Base-by-base conservation (phyloP, 1,140 invertebrate genomes). In the Drosophila mayri region DNA sequence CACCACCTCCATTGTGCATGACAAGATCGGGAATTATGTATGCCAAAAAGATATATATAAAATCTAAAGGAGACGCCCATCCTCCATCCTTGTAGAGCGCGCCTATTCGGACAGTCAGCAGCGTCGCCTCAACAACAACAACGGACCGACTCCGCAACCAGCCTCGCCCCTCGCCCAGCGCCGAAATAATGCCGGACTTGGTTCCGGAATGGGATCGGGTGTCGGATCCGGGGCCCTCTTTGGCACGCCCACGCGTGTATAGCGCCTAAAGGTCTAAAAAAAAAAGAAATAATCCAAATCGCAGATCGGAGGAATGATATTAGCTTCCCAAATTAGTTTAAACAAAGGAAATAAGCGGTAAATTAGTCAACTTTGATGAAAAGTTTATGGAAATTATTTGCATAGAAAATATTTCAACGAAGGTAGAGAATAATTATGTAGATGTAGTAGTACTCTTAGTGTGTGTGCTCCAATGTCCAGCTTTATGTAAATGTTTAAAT, bases 51-150 rank as follows among this genome's bases (percentile, higher is more conserved):
- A 55, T 35, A 62, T 62, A 54, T 22, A 32, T 61, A 58, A 30
- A 25, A 25, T 25, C 25, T 25, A 25, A 63, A 37, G 40, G 40
- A 60, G 35, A 65, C 43, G 11, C 57, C 57, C 49, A 60, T 18
- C 18, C 18, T 25, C 2, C 7, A 43, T 4, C 10, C 32, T 75
- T 79, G 35, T 77, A 92, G 91, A 92, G 49, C 91, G 91, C 46
- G 91, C 91, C 68, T 91, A 88, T 71, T 92, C 91, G 49, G 91
- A 92, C 60, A 91, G 90, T 38, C 91, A 92, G 68, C 91, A 92
- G 47, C 80, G 91, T 47, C 84, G 86, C 18, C 67, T 88, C 54
- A 90, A 90, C 76, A 92, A 92, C 49, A 92, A 91, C 61, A 81
- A 81, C 16, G 76, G 85, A 22, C 73, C 72, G 22, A 80, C 58